These are phyloP conservation scores for Amphimedon queenslandica DNA, from an alignment of 37 sponge, comb jelly and placozoan genomes.

Conservation along the genomic window DNA sequence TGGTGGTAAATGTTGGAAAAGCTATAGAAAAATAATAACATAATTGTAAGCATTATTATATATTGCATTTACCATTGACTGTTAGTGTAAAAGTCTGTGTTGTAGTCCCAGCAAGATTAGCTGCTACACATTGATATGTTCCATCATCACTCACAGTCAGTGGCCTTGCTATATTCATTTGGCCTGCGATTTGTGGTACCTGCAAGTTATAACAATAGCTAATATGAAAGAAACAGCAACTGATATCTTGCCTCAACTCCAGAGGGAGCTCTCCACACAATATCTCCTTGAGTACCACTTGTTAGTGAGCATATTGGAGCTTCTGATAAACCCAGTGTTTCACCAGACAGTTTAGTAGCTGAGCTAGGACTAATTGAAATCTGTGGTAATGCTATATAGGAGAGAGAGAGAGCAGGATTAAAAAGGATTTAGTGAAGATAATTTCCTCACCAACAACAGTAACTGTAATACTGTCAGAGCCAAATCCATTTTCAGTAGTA, in stretches of 20 bases:
- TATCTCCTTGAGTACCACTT: neutral
- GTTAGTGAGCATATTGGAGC: neutral
- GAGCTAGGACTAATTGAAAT: neutral
- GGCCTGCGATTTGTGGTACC: neutral
- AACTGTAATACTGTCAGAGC: neutral
- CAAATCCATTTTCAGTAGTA: constrained; percentile 1
- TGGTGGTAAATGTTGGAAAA: constrained; percentile 16
- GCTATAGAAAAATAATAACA: constrained; percentile 14
- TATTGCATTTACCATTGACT: constrained; percentile 30
- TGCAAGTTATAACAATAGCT: no score
- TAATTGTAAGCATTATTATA: neutral
- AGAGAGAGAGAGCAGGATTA: constrained; percentile 5
- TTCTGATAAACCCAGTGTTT: neutral
- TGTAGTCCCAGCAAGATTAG: constrained; percentile 19
- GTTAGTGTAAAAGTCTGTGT: constrained; percentile 17
- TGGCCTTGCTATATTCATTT: neutral
- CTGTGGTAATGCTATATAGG: neutral
- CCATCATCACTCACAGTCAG: constrained; percentile 17
- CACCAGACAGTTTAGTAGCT: neutral
- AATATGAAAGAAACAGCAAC: no score
- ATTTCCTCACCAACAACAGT: neutral
- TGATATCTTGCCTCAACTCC: no score
- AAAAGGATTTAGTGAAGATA: neutral
- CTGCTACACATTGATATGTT: constrained; percentile 38
- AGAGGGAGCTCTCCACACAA: neutral